Percentiles rank a stretch among this genome's conserved stretches.
Conservation (phyloP, 2,888 invertebrate species). For the Seira ritae region DNA sequence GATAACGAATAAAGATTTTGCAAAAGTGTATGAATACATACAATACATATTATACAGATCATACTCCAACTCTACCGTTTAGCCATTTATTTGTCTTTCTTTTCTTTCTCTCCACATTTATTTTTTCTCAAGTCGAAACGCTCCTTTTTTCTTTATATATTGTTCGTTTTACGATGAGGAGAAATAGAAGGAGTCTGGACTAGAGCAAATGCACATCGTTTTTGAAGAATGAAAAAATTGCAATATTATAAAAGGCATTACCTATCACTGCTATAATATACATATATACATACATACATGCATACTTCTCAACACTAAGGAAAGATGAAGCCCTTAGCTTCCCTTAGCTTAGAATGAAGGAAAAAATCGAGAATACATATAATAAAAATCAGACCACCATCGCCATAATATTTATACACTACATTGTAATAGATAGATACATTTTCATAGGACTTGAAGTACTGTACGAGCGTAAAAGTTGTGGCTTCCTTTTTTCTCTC, state of each 20-base stretch:
- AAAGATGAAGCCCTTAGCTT: conserved; percentile 1
- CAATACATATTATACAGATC: neutral
- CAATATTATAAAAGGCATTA: conserved; percentile 6
- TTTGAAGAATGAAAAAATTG: conserved; percentile 6
- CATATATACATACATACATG: no score
- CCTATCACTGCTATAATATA: neutral
- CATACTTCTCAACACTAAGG: neutral
- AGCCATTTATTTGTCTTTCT: conserved; percentile 17
- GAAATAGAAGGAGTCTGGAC: conserved; percentile 1
- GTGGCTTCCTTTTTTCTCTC: conserved; percentile 26
- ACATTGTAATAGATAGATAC: neutral
- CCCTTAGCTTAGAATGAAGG: neutral
- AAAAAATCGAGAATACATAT: conserved; percentile 30
- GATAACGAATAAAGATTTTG: neutral
- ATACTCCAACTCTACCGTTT: conserved; percentile 10
- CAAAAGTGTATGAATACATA: neutral
- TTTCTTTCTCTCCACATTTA: conserved; percentile 7
- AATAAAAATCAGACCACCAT: conserved; percentile 52
- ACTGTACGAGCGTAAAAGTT: conserved; percentile 38
- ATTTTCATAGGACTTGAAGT: conserved; percentile 1
- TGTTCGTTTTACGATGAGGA: conserved; percentile 5
- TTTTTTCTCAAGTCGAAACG: neutral
- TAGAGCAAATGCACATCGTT: neutral
- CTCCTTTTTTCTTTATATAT: conserved; percentile 17
- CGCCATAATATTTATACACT: neutral